Evolutionary conservation across 2,113 vertebrate genomes (phyloP), one percentile per base, ranked within the genome.

Genomic region (Speoplatyrhinus poulsoni): DNA sequence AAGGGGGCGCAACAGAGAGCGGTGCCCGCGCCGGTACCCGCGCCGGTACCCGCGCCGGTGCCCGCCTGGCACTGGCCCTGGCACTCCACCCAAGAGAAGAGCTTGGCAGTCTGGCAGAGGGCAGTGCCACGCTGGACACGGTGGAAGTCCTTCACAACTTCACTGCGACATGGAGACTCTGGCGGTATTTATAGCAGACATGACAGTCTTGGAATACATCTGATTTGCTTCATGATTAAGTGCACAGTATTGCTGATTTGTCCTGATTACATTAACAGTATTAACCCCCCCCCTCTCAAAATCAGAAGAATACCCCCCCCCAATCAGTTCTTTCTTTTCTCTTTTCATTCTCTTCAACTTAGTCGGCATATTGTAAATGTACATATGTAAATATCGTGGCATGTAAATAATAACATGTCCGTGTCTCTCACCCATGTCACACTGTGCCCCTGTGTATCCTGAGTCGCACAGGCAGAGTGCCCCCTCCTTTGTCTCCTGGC

Each of bases 71-170:
- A 99, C 1, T 78, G 72, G 0, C 98, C 98, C 10, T 77, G 92
- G 82, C 98, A 99, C 46, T 97, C 94, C 61, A 99, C 93, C 95
- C 96, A 97, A 41, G 96, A 94, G 87, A 98, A 95, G 0, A 93
- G 91, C 60, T 96, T 96, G 0, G 95, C 92, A 3, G 95, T 98
- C 92, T 96, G 97, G 92, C 98, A 99, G 89, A 96, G 93, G 85
- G 94, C 83, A 3, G 95, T 89, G 73, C 96, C 96, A 9, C 93
- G 92, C 92, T 98, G 97, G 85, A 98, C 91, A 84, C 95, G 95
- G 90, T 96, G 94, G 91, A 94, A 96, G 76, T 98, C 95, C 75
- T 95, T 88, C 68, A 97, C 90, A 0, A 92, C 92, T 79, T 95
- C 92, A 0, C 95, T 96, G 0, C 69, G 91, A 77, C 98, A 99